Conservation (phyloP, 2,888 invertebrate species). For the Coecobrya sp. region DNA sequence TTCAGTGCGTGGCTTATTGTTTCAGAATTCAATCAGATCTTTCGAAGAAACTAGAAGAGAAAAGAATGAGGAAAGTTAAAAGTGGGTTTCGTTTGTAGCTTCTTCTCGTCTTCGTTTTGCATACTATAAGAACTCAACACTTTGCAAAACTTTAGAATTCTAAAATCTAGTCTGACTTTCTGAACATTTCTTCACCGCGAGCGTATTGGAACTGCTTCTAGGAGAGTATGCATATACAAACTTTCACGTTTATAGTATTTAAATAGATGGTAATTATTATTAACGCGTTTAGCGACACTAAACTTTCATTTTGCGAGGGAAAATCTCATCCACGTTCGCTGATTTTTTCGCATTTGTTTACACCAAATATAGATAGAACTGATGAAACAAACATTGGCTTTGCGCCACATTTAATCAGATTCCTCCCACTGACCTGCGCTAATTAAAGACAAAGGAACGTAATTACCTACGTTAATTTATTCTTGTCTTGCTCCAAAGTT, state of each 20-base stretch:
- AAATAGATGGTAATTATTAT: constrained; percentile 16
- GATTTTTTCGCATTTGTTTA: not conserved
- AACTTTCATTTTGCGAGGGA: constrained; percentile 1
- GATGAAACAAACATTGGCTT: not conserved
- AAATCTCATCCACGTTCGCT: not conserved
- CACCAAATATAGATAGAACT: not conserved
- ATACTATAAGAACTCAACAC: no score
- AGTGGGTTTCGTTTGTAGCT: not conserved
- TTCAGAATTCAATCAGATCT: not conserved
- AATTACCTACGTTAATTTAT: constrained; percentile 61
- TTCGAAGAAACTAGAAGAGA: not conserved
- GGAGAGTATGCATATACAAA: not conserved
- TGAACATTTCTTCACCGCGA: not conserved
- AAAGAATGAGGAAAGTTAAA: not conserved
- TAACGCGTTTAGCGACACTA: not conserved
- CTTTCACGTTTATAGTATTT: not conserved
- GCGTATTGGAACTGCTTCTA: not conserved
- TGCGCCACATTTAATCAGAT: not conserved
- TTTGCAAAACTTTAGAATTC: no score
- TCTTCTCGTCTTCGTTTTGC: no score
- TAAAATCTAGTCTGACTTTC: no score
- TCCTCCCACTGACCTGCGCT: constrained; percentile 29
- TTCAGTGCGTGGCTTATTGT: not conserved
- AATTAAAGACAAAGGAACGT: constrained; percentile 37
- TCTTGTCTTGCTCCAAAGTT: not conserved